Evolutionary conservation across 30 jellyfish, hydroid and myxozoan species (phyloP), one percentile per base, ranked within the genome.

Genomic region (Pelagia noctiluca): DNA sequence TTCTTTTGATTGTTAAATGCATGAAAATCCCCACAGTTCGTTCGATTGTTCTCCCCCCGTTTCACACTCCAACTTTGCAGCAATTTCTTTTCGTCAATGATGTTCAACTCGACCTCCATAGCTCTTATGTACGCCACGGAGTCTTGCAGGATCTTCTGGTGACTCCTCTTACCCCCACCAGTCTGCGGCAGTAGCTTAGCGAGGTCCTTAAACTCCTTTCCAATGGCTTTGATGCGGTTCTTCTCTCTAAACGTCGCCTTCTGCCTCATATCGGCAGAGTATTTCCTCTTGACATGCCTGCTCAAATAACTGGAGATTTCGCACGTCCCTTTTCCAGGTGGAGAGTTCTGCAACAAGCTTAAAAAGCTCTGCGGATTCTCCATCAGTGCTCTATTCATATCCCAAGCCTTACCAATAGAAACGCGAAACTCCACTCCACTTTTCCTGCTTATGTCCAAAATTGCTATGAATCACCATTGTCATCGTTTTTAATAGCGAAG

Each of bases 101-200:
- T 62, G 30, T 83, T 83, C 28, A 72, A 73, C 37, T 83, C 90
- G 19, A 74, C 94, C 67, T 89, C 97, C 53, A 74, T 33, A 25
- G 93, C 76, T 75, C 85, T 31, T 1, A 90, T 83, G 49, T 90
- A 90, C 22, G 94, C 92, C 1, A 84, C 90, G 7, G 96, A 74
- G 28, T 90, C 97, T 11, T 71, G 89, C 74, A 90, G 49, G 26
- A 90, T 90, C 23, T 50, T 71, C 48, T 87, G 88, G 72, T 87
- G 88, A 35, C 94, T 87, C 24, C 73, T 52, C 68, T 70, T 78
- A 8, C 71, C 83, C 11, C 53, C 38, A 2, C 49, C 53, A 18
- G 61, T 42, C 22, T 47, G 49, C 34, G 91, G 91, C 54, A 81
- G 32, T 35, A 81, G 23, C 33, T 81, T 60, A 2, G 81, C 64